These are phyloP conservation scores for Lepus europaeus DNA, from an alignment of 2,113 vertebrate genomes.

Conservation along the genomic window DNA sequence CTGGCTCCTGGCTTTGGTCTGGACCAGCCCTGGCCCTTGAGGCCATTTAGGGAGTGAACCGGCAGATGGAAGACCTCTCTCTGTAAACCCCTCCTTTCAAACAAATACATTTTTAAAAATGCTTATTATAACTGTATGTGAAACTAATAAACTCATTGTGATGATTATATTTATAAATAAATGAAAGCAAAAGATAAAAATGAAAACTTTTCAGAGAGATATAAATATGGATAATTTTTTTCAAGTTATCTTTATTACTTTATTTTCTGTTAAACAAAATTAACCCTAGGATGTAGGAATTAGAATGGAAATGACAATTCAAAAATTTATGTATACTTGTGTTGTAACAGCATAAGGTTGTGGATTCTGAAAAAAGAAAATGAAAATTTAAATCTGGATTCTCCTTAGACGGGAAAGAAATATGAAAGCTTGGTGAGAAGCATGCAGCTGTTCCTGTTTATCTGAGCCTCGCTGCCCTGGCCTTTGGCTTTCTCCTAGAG, in stretches of 20 bases:
- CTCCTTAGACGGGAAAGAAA: slow-evolving; percentile 7
- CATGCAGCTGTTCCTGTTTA: neutral
- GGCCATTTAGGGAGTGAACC: no score
- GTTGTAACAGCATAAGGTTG: neutral
- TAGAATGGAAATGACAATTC: slow-evolving; percentile 18
- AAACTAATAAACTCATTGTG: slow-evolving; percentile 45
- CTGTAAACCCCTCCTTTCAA: no score
- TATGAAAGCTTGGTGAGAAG: neutral
- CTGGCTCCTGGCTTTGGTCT: no score
- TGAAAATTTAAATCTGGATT: slow-evolving; percentile 28
- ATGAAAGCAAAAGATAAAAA: neutral
- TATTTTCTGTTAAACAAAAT: neutral
- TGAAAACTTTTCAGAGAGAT: slow-evolving; percentile 17
- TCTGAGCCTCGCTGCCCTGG: neutral
- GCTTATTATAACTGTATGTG: neutral
- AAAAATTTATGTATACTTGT: slow-evolving; percentile 13
- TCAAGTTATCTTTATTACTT: slow-evolving; percentile 4
- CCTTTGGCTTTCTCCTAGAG: neutral
- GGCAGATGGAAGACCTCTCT: no score
- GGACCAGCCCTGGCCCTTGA: no score
- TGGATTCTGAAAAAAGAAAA: slow-evolving; percentile 52
- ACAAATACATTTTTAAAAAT: neutral
- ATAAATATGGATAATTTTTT: slow-evolving; percentile 29
- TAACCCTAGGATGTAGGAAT: neutral
- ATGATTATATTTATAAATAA: neutral